Base-by-base conservation (phyloP, 2,797 vertebrate species). In the Rhyacichthys aspro region DNA sequence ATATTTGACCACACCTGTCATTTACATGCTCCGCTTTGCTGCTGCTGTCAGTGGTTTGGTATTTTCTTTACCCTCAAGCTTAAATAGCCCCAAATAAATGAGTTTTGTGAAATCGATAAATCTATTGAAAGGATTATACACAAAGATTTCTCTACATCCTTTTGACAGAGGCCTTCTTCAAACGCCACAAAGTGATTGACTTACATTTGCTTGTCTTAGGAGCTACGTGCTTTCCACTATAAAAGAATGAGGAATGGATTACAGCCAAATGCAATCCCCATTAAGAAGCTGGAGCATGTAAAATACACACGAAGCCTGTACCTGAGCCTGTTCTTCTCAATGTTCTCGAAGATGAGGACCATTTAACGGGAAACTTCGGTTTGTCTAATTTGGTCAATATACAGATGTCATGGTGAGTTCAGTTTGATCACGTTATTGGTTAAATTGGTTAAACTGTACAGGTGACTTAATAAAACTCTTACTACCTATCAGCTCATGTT, bases 221-320 rank as follows among this genome's bases (percentile, higher is more conserved):
- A 42, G 48, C 44, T 75, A 46, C 11, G 15, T 74, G 49, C 76
- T 32, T 44, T 52, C 64, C 41, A 63, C 58, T 63, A 78, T 67
- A 67, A 66, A 64, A 62, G 67, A 79, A 76, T 65, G 74, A 79
- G 75, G 63, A 65, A 44, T 66, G 72, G 72, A 76, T 85, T 82
- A 77, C 19, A 43, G 49, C 54, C 57, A 53, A 75, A 47, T 56
- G 63, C 50, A 86, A 75, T 81, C 72, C 67, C 53, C 52, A 70
- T 63, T 76, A 68, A 75, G 66, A 68, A 55, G 63, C 59, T 78
- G 43, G 43, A 42, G 14, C 15, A 58, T 28, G 55, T 76, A 70
- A 56, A 63, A 75, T 43, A 63, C 55, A 59, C 42, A 43, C 16
- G 63, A 32, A 15, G 1, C 33, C 14, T 14, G 14, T 32, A 45